phyloP scores from a whole-genome alignment of 2,888 invertebrate genomes.

The Agrilus cyanescens region DNA sequence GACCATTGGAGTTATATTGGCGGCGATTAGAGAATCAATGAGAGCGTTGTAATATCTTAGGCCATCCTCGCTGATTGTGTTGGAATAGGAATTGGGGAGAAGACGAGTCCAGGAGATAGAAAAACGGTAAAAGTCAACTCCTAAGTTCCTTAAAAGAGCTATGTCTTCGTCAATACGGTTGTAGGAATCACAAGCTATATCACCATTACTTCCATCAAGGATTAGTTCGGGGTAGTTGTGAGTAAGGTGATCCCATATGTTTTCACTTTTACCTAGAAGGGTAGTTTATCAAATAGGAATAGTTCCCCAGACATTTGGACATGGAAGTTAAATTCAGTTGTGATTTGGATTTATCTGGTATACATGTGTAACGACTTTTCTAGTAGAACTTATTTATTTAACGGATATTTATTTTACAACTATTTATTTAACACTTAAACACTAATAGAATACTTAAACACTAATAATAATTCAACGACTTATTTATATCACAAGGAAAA shows the following conservation, averaged over 20 bases:
- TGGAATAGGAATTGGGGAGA: constrained; percentile 52
- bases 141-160: constrained; percentile 41
- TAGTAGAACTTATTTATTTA: too few species aligned
- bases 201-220: constrained; percentile 39
- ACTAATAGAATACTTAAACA: too few species aligned
- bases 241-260: constrained; percentile 38
- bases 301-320: too few species aligned
- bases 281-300: too few species aligned
- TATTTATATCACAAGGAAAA: too few species aligned
- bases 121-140: constrained; percentile 47
- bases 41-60: constrained; percentile 52
- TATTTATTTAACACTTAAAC: too few species aligned
- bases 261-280: constrained; percentile 36
- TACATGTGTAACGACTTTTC: too few species aligned
- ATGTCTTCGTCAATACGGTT: constrained; percentile 52
- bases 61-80: constrained; percentile 51
- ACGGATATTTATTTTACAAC: too few species aligned
- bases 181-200: constrained; percentile 56
- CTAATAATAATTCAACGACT: too few species aligned
- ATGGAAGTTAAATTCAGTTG: too few species aligned
- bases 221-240: constrained; percentile 40
- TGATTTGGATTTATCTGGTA: too few species aligned
- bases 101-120: constrained; percentile 63
- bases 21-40: constrained; percentile 2
- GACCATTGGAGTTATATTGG: constrained; percentile 3